Evolutionary conservation across 2,888 invertebrate species (phyloP).

Genomic region (Sphinx pinastri): DNA sequence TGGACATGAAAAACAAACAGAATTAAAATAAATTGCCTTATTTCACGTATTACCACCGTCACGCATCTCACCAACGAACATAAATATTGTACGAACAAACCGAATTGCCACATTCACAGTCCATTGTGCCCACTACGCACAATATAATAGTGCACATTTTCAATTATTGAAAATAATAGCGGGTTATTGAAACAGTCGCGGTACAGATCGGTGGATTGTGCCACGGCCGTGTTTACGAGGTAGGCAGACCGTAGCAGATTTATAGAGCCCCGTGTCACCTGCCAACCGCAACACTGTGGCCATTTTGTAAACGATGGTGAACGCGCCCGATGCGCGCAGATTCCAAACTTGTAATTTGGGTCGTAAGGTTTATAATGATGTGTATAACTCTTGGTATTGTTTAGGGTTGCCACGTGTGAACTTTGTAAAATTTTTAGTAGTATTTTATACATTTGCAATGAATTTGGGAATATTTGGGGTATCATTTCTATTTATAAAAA

Average conservation of each 20-base stretch:
- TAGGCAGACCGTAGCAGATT: slow-evolving; percentile 63
- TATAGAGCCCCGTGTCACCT: slow-evolving; percentile 75
- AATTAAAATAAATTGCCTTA: neutral
- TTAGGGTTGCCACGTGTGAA: slow-evolving; percentile 22
- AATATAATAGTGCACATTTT: slow-evolving; percentile 43
- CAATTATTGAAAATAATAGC: slow-evolving; percentile 56
- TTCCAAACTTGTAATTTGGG: slow-evolving; percentile 43
- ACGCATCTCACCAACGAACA: neutral
- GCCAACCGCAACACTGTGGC: slow-evolving; percentile 70
- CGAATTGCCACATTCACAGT: slow-evolving; percentile 38
- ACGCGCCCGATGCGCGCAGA: slow-evolving; percentile 40
- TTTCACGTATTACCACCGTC: neutral
- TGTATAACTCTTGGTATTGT: slow-evolving; percentile 11
- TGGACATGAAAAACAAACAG: neutral
- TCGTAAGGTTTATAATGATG: slow-evolving; percentile 45
- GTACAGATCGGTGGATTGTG: slow-evolving; percentile 65
- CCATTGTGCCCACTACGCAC: slow-evolving; percentile 36
- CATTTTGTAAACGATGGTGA: slow-evolving; percentile 54
- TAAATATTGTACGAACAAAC: slow-evolving; percentile 8
- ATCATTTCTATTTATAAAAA: neutral
- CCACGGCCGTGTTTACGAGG: slow-evolving; percentile 63
- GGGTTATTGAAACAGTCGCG: slow-evolving; percentile 62
- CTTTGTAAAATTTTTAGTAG: neutral
- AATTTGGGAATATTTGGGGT: neutral
- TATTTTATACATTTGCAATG: neutral